Evolutionary conservation across 2,113 vertebrate genomes (phyloP).

Genomic region (Alaudala cheleensis): DNA sequence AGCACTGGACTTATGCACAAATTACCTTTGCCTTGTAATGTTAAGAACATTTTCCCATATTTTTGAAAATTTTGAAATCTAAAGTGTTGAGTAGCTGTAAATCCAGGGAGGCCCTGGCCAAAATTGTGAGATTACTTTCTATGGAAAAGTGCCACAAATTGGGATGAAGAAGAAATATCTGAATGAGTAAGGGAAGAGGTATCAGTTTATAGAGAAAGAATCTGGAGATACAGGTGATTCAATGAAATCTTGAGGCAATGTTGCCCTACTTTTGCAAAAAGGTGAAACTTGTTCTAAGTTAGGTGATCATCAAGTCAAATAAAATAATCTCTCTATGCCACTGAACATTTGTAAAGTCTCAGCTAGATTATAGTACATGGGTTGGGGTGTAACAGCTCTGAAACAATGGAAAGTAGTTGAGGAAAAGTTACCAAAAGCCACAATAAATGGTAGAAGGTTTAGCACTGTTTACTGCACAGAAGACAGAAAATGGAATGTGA

Average conservation of each 20-base stretch:
- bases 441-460: neutral
- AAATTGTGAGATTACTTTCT: neutral
- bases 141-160: neutral
- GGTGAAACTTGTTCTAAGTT: neutral
- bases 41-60: neutral
- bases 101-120: neutral
- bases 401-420: neutral
- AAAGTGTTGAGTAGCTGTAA: neutral
- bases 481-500: neutral
- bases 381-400: rapidly evolving
- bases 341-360: neutral
- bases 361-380: neutral
- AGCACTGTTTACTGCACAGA: neutral
- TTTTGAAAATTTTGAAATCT: neutral
- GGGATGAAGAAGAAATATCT: neutral
- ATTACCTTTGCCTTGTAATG: neutral
- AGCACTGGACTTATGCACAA: neutral
- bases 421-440: neutral
- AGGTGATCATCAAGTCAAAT: neutral
- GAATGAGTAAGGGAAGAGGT: neutral
- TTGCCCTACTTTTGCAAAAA: neutral
- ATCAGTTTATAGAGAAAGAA: neutral
- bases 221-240: neutral
- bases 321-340: neutral
- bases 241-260: neutral